These are phyloP conservation scores for Drosophila cardini DNA, from an alignment of 1,140 invertebrate genomes.

Conservation along the genomic window DNA sequence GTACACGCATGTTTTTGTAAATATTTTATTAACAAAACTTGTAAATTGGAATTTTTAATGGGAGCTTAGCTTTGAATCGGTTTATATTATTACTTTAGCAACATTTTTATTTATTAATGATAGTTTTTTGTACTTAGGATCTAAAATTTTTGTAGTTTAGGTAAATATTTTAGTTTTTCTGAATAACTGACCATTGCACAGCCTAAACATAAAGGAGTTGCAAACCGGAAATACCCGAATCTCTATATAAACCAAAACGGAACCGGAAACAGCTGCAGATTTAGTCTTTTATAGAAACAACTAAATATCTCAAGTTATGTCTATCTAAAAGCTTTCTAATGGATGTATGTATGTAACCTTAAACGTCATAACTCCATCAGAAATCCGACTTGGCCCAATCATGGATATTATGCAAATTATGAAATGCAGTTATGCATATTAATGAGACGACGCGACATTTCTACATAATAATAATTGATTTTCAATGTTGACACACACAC, in stretches of 20 bases:
- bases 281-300: not conserved
- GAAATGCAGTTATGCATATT: conserved; percentile 42
- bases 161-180: too few relatives aligned
- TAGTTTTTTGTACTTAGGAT: not conserved
- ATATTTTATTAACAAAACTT: not conserved
- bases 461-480: conserved; percentile 69
- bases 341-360: conserved; percentile 51
- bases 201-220: too few relatives aligned
- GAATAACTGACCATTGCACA: too few relatives aligned
- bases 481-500: conserved; percentile 61
- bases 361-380: conserved; percentile 61
- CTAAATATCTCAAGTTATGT: not conserved
- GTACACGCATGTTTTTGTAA: not conserved
- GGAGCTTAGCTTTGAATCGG: too few relatives aligned
- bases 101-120: too few relatives aligned
- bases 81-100: too few relatives aligned
- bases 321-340: not conserved
- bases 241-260: not conserved
- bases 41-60: not conserved
- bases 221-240: too few relatives aligned
- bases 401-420: conserved; percentile 61
- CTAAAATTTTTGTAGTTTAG: too few relatives aligned
- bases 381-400: conserved; percentile 59
- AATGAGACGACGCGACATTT: conserved; percentile 32
- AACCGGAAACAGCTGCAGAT: not conserved